Percentiles rank a stretch among this genome's conserved stretches.
Conservation (phyloP, 2,888 invertebrate genomes). For the Drosophila differens region DNA sequence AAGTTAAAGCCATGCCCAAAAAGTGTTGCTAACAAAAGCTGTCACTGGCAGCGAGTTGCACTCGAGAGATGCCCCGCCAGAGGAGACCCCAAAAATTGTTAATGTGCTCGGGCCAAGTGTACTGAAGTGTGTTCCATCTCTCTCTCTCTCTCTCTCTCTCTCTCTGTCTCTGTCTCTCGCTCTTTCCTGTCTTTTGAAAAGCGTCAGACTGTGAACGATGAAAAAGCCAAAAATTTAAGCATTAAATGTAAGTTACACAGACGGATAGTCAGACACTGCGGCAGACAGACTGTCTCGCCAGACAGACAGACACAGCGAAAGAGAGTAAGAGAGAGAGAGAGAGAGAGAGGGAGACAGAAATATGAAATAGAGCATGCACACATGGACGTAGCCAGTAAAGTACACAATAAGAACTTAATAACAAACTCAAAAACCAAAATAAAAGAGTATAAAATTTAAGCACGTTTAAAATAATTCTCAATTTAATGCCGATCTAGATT, state of each 20-base stretch:
- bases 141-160: too few relatives aligned
- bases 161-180: conserved; percentile 48
- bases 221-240: conserved; percentile 76
- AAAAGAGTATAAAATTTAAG: neutral
- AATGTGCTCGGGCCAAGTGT: conserved; percentile 56
- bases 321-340: conserved; percentile 14
- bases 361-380: conserved; percentile 46
- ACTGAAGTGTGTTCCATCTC: conserved; percentile 34
- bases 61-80: conserved; percentile 52
- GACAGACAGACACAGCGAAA: conserved; percentile 21
- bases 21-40: conserved; percentile 66
- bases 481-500: neutral
- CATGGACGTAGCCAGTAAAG: conserved; percentile 16
- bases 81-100: conserved; percentile 63
- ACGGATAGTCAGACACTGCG: conserved; percentile 25
- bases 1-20: conserved; percentile 61
- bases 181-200: conserved; percentile 59
- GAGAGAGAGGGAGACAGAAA: conserved; percentile 16
- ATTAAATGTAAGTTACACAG: conserved; percentile 70
- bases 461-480: neutral
- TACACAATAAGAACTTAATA: neutral
- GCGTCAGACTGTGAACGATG: conserved; percentile 79
- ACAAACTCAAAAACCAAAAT: neutral
- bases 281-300: conserved; percentile 29
- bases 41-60: conserved; percentile 58